Conservation (phyloP, 1,140 invertebrate genomes). For the Apolygus lucorum region DNA sequence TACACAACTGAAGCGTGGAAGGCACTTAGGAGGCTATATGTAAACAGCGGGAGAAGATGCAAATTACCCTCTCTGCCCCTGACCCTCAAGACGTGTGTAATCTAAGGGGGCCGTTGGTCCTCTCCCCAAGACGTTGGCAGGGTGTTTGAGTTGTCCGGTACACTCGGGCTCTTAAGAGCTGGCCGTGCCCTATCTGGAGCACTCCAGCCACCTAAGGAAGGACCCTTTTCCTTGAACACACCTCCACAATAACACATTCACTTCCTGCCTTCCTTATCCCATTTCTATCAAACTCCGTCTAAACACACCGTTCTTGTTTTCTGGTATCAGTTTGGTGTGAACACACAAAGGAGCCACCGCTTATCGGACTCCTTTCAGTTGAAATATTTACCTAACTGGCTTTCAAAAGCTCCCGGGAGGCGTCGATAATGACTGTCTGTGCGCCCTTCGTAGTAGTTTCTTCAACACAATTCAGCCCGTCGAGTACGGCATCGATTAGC, state of each 20-base stretch:
- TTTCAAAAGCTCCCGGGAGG: neutral
- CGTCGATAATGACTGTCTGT: neutral
- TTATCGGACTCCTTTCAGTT: neutral
- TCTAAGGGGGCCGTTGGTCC: constrained; percentile 16
- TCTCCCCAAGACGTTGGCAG: neutral
- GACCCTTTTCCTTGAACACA: constrained; percentile 3
- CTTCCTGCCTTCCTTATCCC: neutral
- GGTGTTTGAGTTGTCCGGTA: constrained; percentile 11
- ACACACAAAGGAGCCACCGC: neutral
- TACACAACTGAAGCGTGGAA: constrained; percentile 15
- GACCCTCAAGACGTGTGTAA: constrained; percentile 19
- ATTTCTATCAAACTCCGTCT: neutral
- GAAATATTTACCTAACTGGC: neutral
- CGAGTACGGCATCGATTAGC: neutral
- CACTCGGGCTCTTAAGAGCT: constrained; percentile 6
- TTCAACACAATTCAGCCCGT: neutral
- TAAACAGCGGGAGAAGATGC: constrained; percentile 22
- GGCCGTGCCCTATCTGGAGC: constrained; percentile 15
- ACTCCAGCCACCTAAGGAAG: neutral
- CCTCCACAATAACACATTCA: constrained; percentile 16
- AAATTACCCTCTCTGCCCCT: constrained; percentile 13
- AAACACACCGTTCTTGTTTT: neutral
- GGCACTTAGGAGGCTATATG: constrained; percentile 15
- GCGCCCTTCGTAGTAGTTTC: neutral
- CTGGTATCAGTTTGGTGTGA: constrained; percentile 4